Percentiles rank a stretch among this genome's conserved stretches.
Evolutionary conservation across 2,888 invertebrate species (phyloP).

Genomic region (Latrodectus elegans): DNA sequence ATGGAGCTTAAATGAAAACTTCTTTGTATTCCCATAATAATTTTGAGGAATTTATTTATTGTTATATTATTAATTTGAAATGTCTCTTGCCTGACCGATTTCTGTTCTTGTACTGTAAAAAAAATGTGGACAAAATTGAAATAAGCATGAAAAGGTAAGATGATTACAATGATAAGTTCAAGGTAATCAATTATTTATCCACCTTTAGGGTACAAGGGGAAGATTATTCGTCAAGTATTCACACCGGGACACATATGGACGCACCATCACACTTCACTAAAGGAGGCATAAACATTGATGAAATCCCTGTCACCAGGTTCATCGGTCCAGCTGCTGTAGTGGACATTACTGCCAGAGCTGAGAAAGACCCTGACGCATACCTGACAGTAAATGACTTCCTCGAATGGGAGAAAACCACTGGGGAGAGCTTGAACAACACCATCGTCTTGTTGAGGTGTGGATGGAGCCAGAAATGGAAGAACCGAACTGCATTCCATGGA

Average conservation of each 20-base stretch:
- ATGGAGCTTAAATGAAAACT: no score
- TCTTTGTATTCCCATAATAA: no score
- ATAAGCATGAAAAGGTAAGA: no score
- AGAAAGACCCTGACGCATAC: slow-evolving; percentile 37
- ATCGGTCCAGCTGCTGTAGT: slow-evolving; percentile 49
- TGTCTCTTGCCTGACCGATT: no score
- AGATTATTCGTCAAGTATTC: slow-evolving; percentile 4
- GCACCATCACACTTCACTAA: slow-evolving; percentile 20
- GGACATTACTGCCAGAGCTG: slow-evolving; percentile 27
- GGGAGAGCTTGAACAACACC: slow-evolving; percentile 75
- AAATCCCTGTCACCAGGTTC: slow-evolving; percentile 8
- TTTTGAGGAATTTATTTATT: no score
- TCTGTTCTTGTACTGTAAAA: no score
- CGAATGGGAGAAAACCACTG: slow-evolving; percentile 76
- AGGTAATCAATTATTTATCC: neutral
- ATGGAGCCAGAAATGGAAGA: slow-evolving; percentile 73
- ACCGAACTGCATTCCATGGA: slow-evolving; percentile 68
- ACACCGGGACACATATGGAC: slow-evolving; percentile 57
- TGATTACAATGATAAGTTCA: no score
- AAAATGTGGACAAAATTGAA: no score
- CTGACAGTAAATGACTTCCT: slow-evolving; percentile 64
- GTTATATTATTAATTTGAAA: no score
- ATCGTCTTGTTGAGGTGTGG: slow-evolving; percentile 76
- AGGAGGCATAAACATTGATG: slow-evolving; percentile 32
- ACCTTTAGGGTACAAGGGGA: slow-evolving; percentile 29